phyloP scores from a whole-genome alignment of 53 echinoderm and acorn worm genomes.

The Patiria pectinifera region DNA sequence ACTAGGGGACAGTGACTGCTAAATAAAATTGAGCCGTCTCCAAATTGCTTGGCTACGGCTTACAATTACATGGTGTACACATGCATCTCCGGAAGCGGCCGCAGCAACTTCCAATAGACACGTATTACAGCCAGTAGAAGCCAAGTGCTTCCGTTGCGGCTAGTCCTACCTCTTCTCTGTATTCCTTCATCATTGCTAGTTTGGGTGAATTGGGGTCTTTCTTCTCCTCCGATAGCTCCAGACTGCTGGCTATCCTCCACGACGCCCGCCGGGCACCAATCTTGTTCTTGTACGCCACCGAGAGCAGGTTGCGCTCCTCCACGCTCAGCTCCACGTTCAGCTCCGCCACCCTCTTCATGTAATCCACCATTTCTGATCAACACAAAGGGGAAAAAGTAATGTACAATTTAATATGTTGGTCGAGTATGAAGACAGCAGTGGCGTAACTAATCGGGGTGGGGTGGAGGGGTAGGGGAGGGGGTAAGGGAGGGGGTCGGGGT shows the following conservation, averaged over 20 bases:
- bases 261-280: slow-evolving; percentile 95
- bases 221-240: slow-evolving; percentile 65
- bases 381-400: background rate
- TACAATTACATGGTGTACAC: too few relatives aligned
- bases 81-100: too few relatives aligned
- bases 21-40: too few relatives aligned
- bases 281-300: slow-evolving; percentile 96
- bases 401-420: background rate
- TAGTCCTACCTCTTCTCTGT: slow-evolving; percentile 75
- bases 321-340: slow-evolving; percentile 75
- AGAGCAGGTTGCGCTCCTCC: slow-evolving; percentile 92
- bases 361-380: slow-evolving; percentile 86
- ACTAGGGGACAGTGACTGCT: too few relatives aligned
- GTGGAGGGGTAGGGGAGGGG: too few relatives aligned
- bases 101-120: too few relatives aligned
- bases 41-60: too few relatives aligned
- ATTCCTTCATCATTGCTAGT: slow-evolving; percentile 60
- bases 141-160: background rate
- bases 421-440: background rate
- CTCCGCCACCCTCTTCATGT: slow-evolving; percentile 89
- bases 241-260: slow-evolving; percentile 90
- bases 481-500: too few relatives aligned
- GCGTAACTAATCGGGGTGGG: too few relatives aligned
- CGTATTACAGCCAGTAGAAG: too few relatives aligned
- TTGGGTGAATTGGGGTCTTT: slow-evolving; percentile 21